Conservation (phyloP, 2,113 vertebrate species). For the Oryzias javanicus region DNA sequence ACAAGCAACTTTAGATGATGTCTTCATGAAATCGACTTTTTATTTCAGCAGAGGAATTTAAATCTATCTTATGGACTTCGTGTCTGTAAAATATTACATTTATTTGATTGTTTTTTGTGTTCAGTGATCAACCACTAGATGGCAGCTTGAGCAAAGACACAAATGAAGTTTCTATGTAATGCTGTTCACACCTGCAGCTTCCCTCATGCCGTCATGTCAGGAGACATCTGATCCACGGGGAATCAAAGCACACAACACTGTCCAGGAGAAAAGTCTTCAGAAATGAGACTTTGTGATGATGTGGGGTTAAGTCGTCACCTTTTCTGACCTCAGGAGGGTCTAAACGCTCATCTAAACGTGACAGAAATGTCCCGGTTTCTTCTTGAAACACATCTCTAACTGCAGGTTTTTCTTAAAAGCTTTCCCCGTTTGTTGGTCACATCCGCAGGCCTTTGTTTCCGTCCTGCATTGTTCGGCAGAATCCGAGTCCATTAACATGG, state of each 20-base stretch:
- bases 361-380: not conserved
- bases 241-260: not conserved
- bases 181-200: constrained; percentile 70
- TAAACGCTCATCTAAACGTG: too few relatives aligned
- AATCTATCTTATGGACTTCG: too few relatives aligned
- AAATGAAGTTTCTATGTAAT: constrained; percentile 56
- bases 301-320: too few relatives aligned
- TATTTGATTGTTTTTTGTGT: too few relatives aligned
- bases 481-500: constrained; percentile 80
- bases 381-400: not conserved
- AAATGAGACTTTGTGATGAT: constrained; percentile 40
- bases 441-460: constrained; percentile 51
- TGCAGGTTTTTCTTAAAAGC: too few relatives aligned
- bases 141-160: constrained; percentile 65
- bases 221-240: constrained; percentile 50
- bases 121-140: constrained; percentile 68
- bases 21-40: too few relatives aligned
- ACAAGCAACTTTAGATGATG: constrained; percentile 5
- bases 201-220: constrained; percentile 33
- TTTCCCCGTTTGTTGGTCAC: constrained; percentile 8
- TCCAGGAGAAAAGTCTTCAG: not conserved
- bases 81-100: too few relatives aligned
- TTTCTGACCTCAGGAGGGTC: too few relatives aligned
- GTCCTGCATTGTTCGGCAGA: constrained; percentile 59
- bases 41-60: too few relatives aligned